These are phyloP conservation scores for Sanderia malayensis DNA, from an alignment of 30 jellyfish, hydroid and myxozoan genomes.

Conservation along the genomic window DNA sequence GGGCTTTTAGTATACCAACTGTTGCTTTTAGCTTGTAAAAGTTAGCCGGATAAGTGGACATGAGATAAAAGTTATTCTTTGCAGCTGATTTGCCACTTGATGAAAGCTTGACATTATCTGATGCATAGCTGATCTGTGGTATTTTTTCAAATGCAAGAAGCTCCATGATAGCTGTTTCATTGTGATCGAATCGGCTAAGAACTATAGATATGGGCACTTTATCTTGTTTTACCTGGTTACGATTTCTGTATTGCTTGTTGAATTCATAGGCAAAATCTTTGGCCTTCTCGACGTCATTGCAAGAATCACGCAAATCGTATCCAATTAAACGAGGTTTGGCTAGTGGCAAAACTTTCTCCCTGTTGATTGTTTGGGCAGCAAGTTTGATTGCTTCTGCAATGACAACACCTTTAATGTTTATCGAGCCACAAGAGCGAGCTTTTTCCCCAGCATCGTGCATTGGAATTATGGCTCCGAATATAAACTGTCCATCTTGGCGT, in stretches of 20 bases:
- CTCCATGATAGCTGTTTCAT: slow-evolving; percentile 33
- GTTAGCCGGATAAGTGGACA: slow-evolving; percentile 78
- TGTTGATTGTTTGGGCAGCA: slow-evolving; percentile 42
- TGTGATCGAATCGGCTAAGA: slow-evolving; percentile 41
- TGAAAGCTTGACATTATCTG: slow-evolving; percentile 37
- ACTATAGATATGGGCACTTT: slow-evolving; percentile 71
- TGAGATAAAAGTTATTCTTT: neutral
- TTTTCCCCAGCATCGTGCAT: slow-evolving; percentile 37
- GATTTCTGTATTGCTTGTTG: slow-evolving; percentile 47
- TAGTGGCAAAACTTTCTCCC: slow-evolving; percentile 11
- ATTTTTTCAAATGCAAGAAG: slow-evolving; percentile 42
- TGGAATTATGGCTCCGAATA: slow-evolving; percentile 56
- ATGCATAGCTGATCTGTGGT: slow-evolving; percentile 78
- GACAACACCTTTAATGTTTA: slow-evolving; percentile 45
- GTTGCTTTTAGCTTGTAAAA: slow-evolving; percentile 56
- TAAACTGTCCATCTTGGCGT: slow-evolving; percentile 38
- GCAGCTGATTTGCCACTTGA: neutral
- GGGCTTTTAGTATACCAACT: slow-evolving; percentile 46
- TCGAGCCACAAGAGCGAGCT: slow-evolving; percentile 28
- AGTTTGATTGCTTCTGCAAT: slow-evolving; percentile 53
- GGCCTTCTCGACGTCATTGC: slow-evolving; percentile 45
- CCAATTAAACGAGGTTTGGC: slow-evolving; percentile 56
- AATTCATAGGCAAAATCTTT: slow-evolving; percentile 62
- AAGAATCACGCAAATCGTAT: slow-evolving; percentile 73
- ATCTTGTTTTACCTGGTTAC: slow-evolving; percentile 6